These are phyloP conservation scores for Achatina immaculata DNA, from an alignment of 1,140 invertebrate genomes.

Conservation along the genomic window DNA sequence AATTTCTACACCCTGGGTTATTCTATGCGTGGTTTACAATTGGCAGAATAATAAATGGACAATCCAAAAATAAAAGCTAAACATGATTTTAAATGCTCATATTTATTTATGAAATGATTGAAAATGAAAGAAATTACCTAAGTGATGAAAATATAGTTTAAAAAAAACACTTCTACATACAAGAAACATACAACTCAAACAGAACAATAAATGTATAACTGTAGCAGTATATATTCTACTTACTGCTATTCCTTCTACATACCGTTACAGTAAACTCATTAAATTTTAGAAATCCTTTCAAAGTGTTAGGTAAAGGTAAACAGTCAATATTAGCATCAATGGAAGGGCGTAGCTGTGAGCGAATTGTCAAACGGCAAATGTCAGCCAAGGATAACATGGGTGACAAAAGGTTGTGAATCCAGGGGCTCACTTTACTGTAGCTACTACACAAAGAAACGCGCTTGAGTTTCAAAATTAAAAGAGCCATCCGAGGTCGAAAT, in stretches of 20 bases:
- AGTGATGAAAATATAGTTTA: no score
- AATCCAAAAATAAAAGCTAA: no score
- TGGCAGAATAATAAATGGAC: no score
- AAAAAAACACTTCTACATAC: not conserved
- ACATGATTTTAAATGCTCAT: no score
- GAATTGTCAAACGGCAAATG: conserved; percentile 57
- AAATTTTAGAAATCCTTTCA: conserved; percentile 60
- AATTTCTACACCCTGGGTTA: no score
- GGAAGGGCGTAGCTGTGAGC: conserved; percentile 43
- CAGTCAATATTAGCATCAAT: conserved; percentile 55
- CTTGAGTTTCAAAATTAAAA: conserved; percentile 54
- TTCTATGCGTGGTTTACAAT: no score
- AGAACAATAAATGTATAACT: not conserved
- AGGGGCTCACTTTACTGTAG: conserved; percentile 59
- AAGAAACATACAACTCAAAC: not conserved
- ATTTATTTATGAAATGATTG: no score
- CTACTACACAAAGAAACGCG: conserved; percentile 63
- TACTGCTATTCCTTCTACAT: conserved; percentile 15
- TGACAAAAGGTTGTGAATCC: conserved; percentile 56
- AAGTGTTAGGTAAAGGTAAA: conserved; percentile 51
- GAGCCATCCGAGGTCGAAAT: conserved; percentile 51
- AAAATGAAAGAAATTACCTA: no score
- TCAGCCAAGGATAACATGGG: conserved; percentile 57
- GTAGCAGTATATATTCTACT: not conserved
- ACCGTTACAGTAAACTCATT: conserved; percentile 48